Conservation (phyloP, 2,797 vertebrate genomes). For the Microchirus variegatus region DNA sequence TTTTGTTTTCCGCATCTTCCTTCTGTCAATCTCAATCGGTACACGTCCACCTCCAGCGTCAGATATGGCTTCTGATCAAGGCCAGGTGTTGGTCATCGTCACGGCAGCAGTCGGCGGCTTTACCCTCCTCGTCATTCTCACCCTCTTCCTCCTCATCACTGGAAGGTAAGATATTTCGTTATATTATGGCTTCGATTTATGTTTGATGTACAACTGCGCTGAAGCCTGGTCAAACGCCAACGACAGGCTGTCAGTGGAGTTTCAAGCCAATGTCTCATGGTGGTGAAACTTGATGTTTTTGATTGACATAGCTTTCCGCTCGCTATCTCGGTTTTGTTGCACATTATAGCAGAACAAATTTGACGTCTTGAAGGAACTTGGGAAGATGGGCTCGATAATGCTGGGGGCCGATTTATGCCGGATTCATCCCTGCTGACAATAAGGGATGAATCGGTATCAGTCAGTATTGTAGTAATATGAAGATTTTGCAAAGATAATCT, state of each 20-base stretch:
- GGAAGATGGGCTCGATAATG: too few relatives aligned
- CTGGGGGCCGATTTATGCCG: too few relatives aligned
- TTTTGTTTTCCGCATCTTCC: not conserved
- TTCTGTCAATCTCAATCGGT: not conserved
- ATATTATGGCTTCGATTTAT: not conserved
- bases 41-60: slow-evolving; percentile 83
- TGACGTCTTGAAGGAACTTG: too few relatives aligned
- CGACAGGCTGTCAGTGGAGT: not conserved
- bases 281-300: not conserved
- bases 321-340: not conserved
- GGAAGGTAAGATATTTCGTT: slow-evolving; percentile 85
- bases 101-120: slow-evolving; percentile 95
- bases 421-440: too few relatives aligned
- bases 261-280: not conserved
- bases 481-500: not conserved
- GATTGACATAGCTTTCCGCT: not conserved
- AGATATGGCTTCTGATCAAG: slow-evolving; percentile 91
- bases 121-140: slow-evolving; percentile 94
- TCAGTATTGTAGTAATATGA: too few relatives aligned
- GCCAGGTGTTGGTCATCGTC: slow-evolving; percentile 94
- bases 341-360: too few relatives aligned
- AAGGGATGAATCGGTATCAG: too few relatives aligned
- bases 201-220: not conserved
- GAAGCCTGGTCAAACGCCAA: not conserved
- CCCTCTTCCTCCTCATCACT: slow-evolving; percentile 95